Evolutionary conservation across 53 echinoderm and acorn worm species (phyloP).

Genomic region (Stichopus horrens): DNA sequence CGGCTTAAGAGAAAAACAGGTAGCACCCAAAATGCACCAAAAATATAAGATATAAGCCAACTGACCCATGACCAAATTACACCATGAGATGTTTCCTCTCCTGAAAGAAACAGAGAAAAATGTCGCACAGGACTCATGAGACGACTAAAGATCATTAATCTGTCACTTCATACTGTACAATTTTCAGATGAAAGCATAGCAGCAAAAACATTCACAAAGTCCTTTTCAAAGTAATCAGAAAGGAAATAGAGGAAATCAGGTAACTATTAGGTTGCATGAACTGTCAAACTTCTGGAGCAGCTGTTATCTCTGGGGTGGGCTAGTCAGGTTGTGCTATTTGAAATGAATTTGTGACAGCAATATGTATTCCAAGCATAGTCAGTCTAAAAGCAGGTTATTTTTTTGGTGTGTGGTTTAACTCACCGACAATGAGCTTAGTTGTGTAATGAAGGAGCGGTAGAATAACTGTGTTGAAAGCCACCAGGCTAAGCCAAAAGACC

Average conservation of each 20-base stretch:
- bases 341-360: background rate
- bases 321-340: background rate
- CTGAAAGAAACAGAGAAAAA: background rate
- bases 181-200: too few species aligned
- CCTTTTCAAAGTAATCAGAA: too few species aligned
- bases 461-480: slow-evolving; percentile 72
- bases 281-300: too few species aligned
- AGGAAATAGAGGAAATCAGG: background rate
- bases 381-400: background rate
- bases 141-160: too few species aligned
- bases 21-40: slow-evolving; percentile 65
- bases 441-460: slow-evolving; percentile 71
- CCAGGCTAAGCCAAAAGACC: slow-evolving; percentile 86
- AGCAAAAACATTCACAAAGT: too few species aligned
- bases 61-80: slow-evolving; percentile 39
- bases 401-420: background rate
- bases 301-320: too few species aligned
- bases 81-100: slow-evolving; percentile 38
- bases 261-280: background rate
- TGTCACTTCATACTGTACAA: too few species aligned
- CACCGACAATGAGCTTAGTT: slow-evolving; percentile 70
- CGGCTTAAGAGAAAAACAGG: slow-evolving; percentile 56
- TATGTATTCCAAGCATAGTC: too few species aligned
- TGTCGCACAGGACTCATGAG: background rate
- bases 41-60: slow-evolving; percentile 44